These are phyloP conservation scores for Trematocara macrostoma DNA, from an alignment of 2,113 vertebrate genomes.

Conservation along the genomic window DNA sequence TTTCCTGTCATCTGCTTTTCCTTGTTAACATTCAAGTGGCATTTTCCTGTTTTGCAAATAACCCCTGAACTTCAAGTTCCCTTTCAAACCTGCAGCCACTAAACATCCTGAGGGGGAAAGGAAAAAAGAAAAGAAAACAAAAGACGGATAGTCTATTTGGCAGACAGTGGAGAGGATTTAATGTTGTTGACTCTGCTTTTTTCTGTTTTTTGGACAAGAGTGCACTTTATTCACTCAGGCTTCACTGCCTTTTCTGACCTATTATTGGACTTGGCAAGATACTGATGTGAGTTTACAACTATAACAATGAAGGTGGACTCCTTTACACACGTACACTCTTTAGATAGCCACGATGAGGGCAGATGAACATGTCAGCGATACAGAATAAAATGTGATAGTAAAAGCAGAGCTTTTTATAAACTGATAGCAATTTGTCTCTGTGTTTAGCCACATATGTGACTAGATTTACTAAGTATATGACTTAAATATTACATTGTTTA, in stretches of 20 bases:
- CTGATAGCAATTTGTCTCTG: background rate
- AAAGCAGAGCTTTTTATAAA: background rate
- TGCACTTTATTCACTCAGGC: slow-evolving; percentile 7
- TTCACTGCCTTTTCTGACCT: slow-evolving; percentile 5
- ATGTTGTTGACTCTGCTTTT: slow-evolving; percentile 40
- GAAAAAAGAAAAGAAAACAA: background rate
- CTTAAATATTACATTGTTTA: background rate
- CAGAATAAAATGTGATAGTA: background rate
- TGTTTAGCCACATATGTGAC: background rate
- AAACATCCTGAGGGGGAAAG: background rate
- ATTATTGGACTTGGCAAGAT: slow-evolving; percentile 16
- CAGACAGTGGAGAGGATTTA: slow-evolving; percentile 19
- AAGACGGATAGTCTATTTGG: slow-evolving; percentile 5
- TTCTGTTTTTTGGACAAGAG: background rate
- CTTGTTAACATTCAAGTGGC: slow-evolving; percentile 9
- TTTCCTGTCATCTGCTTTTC: background rate
- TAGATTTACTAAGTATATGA: background rate
- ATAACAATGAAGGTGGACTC: background rate
- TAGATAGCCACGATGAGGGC: background rate
- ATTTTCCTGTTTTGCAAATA: slow-evolving; percentile 51
- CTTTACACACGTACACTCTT: background rate
- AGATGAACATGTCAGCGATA: background rate
- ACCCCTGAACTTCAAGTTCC: slow-evolving; percentile 27
- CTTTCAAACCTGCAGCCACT: slow-evolving; percentile 20
- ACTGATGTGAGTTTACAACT: background rate